phyloP scores from a whole-genome alignment of 2,797 vertebrate genomes.

The Bovichtus diacanthus region DNA sequence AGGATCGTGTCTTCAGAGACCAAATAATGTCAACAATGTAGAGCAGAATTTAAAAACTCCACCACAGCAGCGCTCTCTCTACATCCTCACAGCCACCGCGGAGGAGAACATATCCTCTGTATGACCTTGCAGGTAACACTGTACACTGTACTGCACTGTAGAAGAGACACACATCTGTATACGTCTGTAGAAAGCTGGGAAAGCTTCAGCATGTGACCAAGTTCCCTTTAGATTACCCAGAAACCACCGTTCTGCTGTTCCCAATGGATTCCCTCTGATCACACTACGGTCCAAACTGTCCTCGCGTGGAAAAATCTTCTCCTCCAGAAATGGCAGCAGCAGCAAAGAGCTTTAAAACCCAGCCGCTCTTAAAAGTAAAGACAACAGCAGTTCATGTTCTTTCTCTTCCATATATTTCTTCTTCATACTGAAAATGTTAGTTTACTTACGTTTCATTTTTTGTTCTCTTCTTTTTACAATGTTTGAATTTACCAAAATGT shows the following conservation, averaged over 20 bases:
- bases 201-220: conserved; percentile 17
- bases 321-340: conserved; percentile 24
- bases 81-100: conserved; percentile 24
- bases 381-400: conserved; percentile 42
- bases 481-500: conserved; percentile 83
- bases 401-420: conserved; percentile 52
- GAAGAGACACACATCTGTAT: conserved; percentile 53
- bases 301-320: conserved; percentile 14
- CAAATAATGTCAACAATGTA: conserved; percentile 50
- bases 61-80: conserved; percentile 20
- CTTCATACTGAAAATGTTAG: conserved; percentile 67
- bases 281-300: conserved; percentile 7
- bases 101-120: conserved; percentile 34
- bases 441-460: conserved; percentile 66
- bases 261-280: conserved; percentile 15
- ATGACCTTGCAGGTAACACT: conserved; percentile 36
- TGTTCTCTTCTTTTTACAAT: conserved; percentile 66
- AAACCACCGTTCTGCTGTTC: conserved; percentile 19
- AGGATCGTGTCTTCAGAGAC: conserved; percentile 55
- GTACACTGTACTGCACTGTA: conserved; percentile 51
- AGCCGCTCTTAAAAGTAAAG: conserved; percentile 26
- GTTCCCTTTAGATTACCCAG: conserved; percentile 22
- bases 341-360: conserved; percentile 46
- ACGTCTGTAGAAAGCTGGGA: conserved; percentile 13
- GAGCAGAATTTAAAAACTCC: conserved; percentile 31